A percentile compares a stretch with the other conserved stretches of the same genome.
Evolutionary conservation across 2,888 invertebrate species (phyloP).

Genomic region (Noctua janthe): DNA sequence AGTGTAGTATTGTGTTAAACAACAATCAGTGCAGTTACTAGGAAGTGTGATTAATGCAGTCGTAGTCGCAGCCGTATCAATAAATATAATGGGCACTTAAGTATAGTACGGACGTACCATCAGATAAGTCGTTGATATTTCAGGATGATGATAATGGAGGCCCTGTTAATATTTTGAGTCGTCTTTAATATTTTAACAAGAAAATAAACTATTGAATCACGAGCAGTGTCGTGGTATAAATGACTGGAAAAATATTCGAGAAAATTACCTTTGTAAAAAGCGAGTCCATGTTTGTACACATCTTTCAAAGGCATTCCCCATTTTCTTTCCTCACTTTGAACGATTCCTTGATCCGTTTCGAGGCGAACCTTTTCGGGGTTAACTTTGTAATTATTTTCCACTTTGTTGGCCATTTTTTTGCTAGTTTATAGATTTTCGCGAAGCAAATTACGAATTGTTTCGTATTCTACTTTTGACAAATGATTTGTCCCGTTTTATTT

Average conservation of each 20-base stretch:
- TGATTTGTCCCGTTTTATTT: constrained; percentile 39
- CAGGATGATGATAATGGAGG: constrained; percentile 5
- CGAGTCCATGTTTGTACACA: constrained; percentile 96
- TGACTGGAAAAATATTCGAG: constrained; percentile 31
- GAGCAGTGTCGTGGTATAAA: neutral
- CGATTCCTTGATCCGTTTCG: constrained; percentile 88
- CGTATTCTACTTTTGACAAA: constrained; percentile 57
- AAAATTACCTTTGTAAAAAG: constrained; percentile 97
- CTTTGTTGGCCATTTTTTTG: constrained; percentile 78
- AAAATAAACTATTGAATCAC: constrained; percentile 6
- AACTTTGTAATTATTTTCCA: constrained; percentile 79
- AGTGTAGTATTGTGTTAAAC: constrained; percentile 26
- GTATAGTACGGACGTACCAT: constrained; percentile 17
- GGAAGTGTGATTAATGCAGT: constrained; percentile 26
- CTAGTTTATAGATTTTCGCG: constrained; percentile 49
- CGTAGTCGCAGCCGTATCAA: constrained; percentile 17
- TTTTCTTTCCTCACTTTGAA: constrained; percentile 89
- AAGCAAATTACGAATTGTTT: constrained; percentile 56
- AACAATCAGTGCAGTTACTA: constrained; percentile 30
- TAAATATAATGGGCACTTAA: constrained; percentile 35
- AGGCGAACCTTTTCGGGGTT: constrained; percentile 84
- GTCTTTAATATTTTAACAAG: constrained; percentile 1
- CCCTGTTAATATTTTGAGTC: constrained; percentile 11
- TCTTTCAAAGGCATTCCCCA: constrained; percentile 94
- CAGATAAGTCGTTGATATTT: constrained; percentile 38